These are phyloP conservation scores for Tetragonula carbonaria DNA, from an alignment of 2,888 invertebrate genomes.

Conservation along the genomic window DNA sequence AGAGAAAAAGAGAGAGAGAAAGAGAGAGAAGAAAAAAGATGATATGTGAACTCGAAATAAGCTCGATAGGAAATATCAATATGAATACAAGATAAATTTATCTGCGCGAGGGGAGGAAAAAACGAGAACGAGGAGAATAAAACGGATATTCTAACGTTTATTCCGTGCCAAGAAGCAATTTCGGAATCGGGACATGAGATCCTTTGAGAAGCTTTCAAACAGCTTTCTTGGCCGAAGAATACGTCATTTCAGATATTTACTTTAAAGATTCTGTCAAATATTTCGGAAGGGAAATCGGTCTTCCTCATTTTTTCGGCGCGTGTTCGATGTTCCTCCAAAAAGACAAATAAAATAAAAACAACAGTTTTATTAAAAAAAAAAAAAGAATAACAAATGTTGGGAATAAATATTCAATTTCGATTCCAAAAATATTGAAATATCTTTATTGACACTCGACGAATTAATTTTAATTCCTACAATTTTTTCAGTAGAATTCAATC, in stretches of 20 bases:
- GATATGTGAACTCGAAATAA: conserved; percentile 10
- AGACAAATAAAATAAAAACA: neutral
- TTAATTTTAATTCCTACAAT: neutral
- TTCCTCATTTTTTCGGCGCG: neutral
- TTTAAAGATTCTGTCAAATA: conserved; percentile 25
- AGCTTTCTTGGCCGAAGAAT: conserved; percentile 19
- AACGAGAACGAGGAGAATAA: conserved; percentile 24
- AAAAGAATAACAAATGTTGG: neutral
- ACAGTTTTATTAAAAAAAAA: too few species aligned
- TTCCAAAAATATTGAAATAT: neutral
- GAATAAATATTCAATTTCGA: conserved; percentile 5
- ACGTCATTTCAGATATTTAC: conserved; percentile 30
- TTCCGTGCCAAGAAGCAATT: conserved; percentile 48
- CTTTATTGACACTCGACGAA: neutral
- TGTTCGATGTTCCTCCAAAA: neutral
- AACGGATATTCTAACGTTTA: conserved; percentile 42
- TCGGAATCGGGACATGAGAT: conserved; percentile 46
- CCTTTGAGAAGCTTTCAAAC: conserved; percentile 34
- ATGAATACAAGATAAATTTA: conserved; percentile 35
- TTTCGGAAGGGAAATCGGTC: neutral
- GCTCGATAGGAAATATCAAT: conserved; percentile 6
- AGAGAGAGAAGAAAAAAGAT: too few species aligned
- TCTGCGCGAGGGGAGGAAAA: conserved; percentile 3
- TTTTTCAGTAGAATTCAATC: neutral
- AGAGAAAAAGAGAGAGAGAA: neutral